Conservation (phyloP, 2,888 invertebrate species). For the Emmelina monodactyla region DNA sequence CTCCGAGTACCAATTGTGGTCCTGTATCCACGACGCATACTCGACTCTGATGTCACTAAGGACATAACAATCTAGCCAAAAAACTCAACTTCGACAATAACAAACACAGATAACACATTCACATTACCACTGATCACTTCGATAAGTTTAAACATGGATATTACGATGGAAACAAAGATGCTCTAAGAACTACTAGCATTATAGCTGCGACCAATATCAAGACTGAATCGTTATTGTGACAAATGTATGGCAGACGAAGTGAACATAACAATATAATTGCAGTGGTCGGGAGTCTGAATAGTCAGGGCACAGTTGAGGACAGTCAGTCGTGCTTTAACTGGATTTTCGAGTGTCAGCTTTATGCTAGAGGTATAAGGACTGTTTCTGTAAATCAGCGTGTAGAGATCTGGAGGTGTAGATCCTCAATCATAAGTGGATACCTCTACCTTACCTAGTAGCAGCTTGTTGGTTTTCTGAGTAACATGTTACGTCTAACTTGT, state of each 20-base stretch:
- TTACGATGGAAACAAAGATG: conserved; percentile 21
- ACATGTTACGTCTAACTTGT: no score
- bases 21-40: conserved; percentile 56
- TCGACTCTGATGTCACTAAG: conserved; percentile 53
- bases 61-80: conserved; percentile 38
- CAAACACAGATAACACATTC: conserved; percentile 15
- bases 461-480: no score
- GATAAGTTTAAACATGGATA: conserved; percentile 17
- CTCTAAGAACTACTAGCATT: conserved; percentile 42
- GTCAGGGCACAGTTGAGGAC: conserved; percentile 18
- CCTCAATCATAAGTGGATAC: no score
- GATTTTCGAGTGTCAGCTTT: no score
- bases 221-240: conserved; percentile 53
- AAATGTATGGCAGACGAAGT: conserved; percentile 51
- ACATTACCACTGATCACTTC: conserved; percentile 29
- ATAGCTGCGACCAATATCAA: conserved; percentile 40
- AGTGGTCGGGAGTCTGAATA: conserved; percentile 60
- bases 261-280: conserved; percentile 65
- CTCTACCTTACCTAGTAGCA: no score
- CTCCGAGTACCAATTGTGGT: conserved; percentile 54
- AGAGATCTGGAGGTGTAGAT: no score
- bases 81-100: conserved; percentile 2
- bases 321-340: no score
- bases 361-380: no score
- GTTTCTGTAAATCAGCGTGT: no score